These are phyloP conservation scores for Cantharis rufa DNA, from an alignment of 2,888 invertebrate species.

Conservation along the genomic window DNA sequence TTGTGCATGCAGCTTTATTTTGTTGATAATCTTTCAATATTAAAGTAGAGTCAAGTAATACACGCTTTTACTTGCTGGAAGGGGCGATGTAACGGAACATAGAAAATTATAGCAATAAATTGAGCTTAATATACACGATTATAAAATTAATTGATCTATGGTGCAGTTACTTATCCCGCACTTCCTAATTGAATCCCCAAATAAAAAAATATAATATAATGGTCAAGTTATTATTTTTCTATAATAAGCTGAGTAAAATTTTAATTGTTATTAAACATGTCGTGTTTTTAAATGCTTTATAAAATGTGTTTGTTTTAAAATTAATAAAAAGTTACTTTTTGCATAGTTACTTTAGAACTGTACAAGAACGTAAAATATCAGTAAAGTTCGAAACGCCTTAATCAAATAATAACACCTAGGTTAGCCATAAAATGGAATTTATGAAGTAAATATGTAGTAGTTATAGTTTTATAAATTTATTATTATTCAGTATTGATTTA, in stretches of 20 bases:
- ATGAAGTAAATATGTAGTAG: conserved; percentile 19
- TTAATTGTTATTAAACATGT: background rate
- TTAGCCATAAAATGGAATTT: conserved; percentile 41
- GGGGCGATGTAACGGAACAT: no score
- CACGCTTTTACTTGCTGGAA: background rate
- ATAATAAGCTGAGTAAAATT: background rate
- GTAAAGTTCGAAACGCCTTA: conserved; percentile 27
- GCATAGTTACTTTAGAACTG: background rate
- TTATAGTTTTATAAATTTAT: conserved; percentile 43
- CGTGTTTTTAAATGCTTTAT: background rate
- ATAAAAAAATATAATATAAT: background rate
- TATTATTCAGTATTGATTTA: conserved; percentile 47
- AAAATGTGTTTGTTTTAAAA: background rate
- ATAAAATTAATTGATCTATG: background rate
- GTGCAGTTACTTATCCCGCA: background rate
- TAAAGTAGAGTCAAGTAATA: background rate
- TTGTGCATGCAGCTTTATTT: background rate
- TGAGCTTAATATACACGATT: background rate
- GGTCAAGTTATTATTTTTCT: background rate
- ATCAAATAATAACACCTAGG: conserved; percentile 49
- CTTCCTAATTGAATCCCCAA: background rate
- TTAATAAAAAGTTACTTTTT: background rate
- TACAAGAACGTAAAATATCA: conserved; percentile 11
- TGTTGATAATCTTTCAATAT: background rate
- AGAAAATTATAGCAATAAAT: background rate